Base-by-base conservation (phyloP, 2,888 invertebrate genomes). In the Parnassius smintheus region DNA sequence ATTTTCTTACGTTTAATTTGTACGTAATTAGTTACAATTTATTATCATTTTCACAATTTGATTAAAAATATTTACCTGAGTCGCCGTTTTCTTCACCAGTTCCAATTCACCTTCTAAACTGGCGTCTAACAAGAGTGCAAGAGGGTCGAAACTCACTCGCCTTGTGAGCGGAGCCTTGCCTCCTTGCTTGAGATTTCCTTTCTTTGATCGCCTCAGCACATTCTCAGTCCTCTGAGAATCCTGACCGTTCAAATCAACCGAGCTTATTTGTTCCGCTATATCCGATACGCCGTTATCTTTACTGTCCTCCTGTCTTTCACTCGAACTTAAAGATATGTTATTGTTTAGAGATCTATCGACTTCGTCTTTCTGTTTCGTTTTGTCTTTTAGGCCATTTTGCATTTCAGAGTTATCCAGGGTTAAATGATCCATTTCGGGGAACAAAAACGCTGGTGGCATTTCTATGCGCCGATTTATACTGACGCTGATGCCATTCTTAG, bases 101-200 rank as follows among this genome's bases (percentile, higher is more conserved):
- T 99, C 99, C 79, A 99, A 92, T 85, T 99, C 99, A 51, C 99
- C 99, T 87, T 99, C 99, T 70, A 99, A 93, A 75, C 99, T 98
- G 54, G 99, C 99, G 87, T 99, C 99, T 76, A 99, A 92, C 56
- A 99, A 93, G 57, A 99, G 92, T 0, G 99, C 99, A 75, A 99
- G 92, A 22, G 99, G 99, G 92, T 99, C 99, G 81, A 99, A 99
- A 82, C 98, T 98, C 48, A 99, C 99, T 65, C 98, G 93, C 69
- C 98, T 93, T 4, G 96, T 94, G 46, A 96, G 80, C 75, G 96
- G 96, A 35, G 93, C 94, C 74, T 95, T 96, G 35, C 95, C 94
- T 57, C 93, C 94, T 75, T 94, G 94, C 82, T 97, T 96, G 74
- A 96, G 86, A 77, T 96, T 96, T 54, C 96, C 96, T 81, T 96